phyloP scores from a whole-genome alignment of 1,140 invertebrate species.

The Zaprionus camerounensis region DNA sequence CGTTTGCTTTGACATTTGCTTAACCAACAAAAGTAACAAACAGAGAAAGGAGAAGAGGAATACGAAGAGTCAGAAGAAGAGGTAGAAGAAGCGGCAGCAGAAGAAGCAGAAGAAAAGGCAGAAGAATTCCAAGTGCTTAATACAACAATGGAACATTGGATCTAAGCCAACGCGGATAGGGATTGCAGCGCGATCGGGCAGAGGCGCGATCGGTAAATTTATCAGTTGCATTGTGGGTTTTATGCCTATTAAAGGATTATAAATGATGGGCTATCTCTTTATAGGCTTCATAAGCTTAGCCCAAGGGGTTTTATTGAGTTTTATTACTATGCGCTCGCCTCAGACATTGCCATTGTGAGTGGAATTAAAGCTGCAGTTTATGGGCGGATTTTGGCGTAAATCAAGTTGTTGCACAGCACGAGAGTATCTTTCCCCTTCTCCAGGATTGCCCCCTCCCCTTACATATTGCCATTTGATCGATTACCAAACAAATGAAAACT shows the following conservation, averaged over 20 bases:
- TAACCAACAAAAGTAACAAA: constrained; percentile 6
- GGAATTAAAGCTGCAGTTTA: constrained; percentile 6
- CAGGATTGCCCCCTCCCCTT: background rate
- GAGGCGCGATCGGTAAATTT: constrained; percentile 38
- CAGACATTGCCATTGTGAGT: background rate
- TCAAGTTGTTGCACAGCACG: constrained; percentile 2
- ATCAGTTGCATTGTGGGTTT: constrained; percentile 62
- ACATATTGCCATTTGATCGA: constrained; percentile 7
- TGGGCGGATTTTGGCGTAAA: constrained; percentile 6
- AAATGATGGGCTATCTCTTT: constrained; percentile 49
- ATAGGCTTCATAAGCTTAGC: constrained; percentile 24
- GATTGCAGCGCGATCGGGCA: too few species aligned
- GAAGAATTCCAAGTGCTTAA: constrained; percentile 8
- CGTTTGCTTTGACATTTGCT: constrained; percentile 35
- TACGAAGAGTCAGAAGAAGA: background rate
- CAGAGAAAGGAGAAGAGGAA: background rate
- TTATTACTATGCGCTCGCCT: background rate
- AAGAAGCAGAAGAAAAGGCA: background rate
- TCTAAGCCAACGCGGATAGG: constrained; percentile 3
- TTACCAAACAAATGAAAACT: constrained; percentile 5
- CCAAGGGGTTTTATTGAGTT: constrained; percentile 4
- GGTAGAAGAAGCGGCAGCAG: background rate
- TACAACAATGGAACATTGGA: constrained; percentile 35
- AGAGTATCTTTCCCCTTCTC: background rate
- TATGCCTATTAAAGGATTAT: constrained; percentile 76